A percentile compares a stretch with the other conserved stretches of the same genome.
Evolutionary conservation across 2,888 invertebrate species (phyloP).

Genomic region (Allolobophora icterica): DNA sequence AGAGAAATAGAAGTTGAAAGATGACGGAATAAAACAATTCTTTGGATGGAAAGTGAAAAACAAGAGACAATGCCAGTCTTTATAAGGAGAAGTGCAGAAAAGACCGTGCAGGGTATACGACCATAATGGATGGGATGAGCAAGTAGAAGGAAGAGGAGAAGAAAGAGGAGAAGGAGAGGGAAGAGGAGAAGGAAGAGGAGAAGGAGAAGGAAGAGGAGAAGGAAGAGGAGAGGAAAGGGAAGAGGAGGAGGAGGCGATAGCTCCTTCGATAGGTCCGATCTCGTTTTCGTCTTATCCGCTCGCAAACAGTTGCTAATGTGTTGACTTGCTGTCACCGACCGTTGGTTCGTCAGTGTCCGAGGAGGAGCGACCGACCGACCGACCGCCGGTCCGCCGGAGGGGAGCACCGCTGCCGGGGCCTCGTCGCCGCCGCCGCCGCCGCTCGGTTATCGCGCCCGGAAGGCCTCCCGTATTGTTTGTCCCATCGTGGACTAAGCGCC

Average conservation of each 20-base stretch:
- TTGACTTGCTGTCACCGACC: conserved; percentile 6
- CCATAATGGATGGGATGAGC: background rate
- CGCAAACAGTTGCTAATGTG: conserved; percentile 17
- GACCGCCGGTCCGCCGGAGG: background rate
- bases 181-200: background rate
- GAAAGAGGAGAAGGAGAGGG: background rate
- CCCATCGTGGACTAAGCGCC: conserved; percentile 17
- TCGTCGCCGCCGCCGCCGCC: background rate
- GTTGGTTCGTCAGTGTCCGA: background rate
- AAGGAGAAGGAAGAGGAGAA: background rate
- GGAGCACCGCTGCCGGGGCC: no score
- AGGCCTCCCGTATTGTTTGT: conserved; percentile 6
- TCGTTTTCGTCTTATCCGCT: conserved; percentile 17
- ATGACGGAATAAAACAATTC: background rate
- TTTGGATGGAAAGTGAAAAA: background rate
- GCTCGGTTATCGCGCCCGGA: conserved; percentile 11
- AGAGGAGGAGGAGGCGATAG: background rate
- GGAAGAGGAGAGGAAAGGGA: background rate
- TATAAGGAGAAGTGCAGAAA: no score
- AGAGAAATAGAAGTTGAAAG: background rate
- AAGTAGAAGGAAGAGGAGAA: background rate
- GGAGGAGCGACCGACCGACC: background rate
- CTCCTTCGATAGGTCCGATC: background rate
- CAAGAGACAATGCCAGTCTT: background rate
- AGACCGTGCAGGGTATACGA: background rate